Conservation (phyloP, 2,888 invertebrate genomes). For the Carterocephalus palaemon region DNA sequence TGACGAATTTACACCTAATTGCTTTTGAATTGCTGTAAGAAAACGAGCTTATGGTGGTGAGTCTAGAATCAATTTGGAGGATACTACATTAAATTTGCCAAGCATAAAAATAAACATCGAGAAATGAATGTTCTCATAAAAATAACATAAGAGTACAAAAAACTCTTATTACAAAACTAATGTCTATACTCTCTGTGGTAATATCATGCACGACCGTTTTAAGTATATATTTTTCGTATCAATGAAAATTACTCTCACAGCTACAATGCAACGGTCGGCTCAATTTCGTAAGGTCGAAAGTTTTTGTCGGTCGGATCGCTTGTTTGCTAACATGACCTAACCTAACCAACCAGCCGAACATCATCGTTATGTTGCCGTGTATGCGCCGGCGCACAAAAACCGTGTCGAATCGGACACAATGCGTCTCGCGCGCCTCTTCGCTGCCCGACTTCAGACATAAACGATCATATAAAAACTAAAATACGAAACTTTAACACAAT, state of each 20-base stretch:
- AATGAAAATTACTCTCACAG: constrained; percentile 21
- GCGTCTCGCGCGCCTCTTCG: constrained; percentile 39
- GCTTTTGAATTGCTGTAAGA: too few relatives aligned
- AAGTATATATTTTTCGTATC: constrained; percentile 12
- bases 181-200: too few relatives aligned
- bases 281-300: constrained; percentile 27
- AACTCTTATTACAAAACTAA: too few relatives aligned
- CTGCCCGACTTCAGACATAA: constrained; percentile 35
- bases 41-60: too few relatives aligned
- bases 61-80: too few relatives aligned
- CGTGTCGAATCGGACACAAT: constrained; percentile 64
- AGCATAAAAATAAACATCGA: too few relatives aligned
- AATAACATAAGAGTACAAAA: too few relatives aligned
- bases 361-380: constrained; percentile 47
- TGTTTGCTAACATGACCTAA: constrained; percentile 39
- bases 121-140: too few relatives aligned
- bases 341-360: constrained; percentile 38
- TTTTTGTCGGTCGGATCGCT: constrained; percentile 21
- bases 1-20: too few relatives aligned
- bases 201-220: too few relatives aligned
- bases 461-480: constrained; percentile 35
- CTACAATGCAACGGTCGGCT: constrained; percentile 26
- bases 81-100: too few relatives aligned
- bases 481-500: constrained; percentile 27
- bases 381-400: constrained; percentile 56